These are phyloP conservation scores for Drosophila affinis DNA, from an alignment of 2,888 invertebrate genomes.

Conservation along the genomic window DNA sequence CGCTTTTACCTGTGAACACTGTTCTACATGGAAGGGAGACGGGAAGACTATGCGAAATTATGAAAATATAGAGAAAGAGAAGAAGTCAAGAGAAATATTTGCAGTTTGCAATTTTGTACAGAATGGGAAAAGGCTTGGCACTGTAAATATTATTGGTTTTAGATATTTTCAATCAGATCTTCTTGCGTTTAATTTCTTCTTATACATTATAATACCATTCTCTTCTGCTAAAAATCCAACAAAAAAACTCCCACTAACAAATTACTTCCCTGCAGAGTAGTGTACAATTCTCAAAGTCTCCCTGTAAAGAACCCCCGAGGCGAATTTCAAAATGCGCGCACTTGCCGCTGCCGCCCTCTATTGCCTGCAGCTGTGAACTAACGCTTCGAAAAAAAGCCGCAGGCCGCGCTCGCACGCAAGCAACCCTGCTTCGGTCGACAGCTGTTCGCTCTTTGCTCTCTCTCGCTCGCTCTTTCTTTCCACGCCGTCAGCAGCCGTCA, in stretches of 20 bases:
- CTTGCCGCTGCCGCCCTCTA: constrained; percentile 46
- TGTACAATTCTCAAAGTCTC: background rate
- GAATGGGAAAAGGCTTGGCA: background rate
- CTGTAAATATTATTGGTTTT: too few species aligned
- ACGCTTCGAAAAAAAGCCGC: constrained; percentile 27
- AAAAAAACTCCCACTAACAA: background rate
- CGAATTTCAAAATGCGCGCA: constrained; percentile 38
- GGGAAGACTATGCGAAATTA: background rate
- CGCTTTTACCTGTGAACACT: constrained; percentile 14
- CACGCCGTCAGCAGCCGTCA: constrained; percentile 44
- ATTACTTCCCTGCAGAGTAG: background rate
- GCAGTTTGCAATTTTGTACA: background rate
- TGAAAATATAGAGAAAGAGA: too few species aligned
- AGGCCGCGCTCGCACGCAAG: constrained; percentile 40
- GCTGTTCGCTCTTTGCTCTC: constrained; percentile 43
- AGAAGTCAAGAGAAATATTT: background rate
- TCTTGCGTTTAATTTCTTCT: background rate
- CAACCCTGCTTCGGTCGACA: constrained; percentile 42
- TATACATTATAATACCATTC: background rate
- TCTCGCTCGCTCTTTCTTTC: constrained; percentile 38
- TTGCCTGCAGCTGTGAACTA: constrained; percentile 8
- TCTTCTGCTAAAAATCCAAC: too few species aligned
- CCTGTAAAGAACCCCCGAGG: background rate
- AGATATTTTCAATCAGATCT: background rate
- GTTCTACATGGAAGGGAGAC: background rate